Conservation (phyloP, 1,140 invertebrate genomes). For the Drosophila rhopaloa region DNA sequence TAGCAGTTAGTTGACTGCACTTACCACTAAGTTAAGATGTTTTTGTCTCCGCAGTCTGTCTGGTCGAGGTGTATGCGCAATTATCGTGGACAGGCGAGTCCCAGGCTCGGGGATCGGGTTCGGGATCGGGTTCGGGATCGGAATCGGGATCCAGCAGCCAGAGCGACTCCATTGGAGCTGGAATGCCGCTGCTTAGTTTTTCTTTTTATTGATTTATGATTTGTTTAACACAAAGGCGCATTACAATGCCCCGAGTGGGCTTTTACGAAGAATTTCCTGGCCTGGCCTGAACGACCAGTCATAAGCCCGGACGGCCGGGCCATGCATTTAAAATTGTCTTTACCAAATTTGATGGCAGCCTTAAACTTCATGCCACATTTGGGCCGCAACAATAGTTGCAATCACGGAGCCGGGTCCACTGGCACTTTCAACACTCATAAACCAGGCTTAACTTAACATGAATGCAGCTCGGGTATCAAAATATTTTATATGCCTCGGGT, state of each 20-base stretch:
- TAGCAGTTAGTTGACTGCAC: slow-evolving; percentile 80
- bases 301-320: slow-evolving; percentile 50
- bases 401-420: slow-evolving; percentile 55
- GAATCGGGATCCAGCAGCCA: slow-evolving; percentile 32
- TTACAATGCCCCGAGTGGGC: slow-evolving; percentile 71
- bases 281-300: slow-evolving; percentile 15
- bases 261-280: slow-evolving; percentile 71
- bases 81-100: slow-evolving; percentile 60
- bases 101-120: slow-evolving; percentile 1
- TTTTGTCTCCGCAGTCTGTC: slow-evolving; percentile 65
- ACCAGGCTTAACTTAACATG: slow-evolving; percentile 82
- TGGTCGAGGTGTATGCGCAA: slow-evolving; percentile 59
- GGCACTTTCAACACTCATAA: slow-evolving; percentile 78
- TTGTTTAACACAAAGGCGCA: slow-evolving; percentile 82
- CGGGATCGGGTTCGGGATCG: slow-evolving; percentile 1
- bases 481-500: slow-evolving; percentile 70
- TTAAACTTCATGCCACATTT: slow-evolving; percentile 82
- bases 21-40: slow-evolving; percentile 83
- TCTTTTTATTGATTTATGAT: slow-evolving; percentile 83
- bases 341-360: slow-evolving; percentile 82
- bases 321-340: slow-evolving; percentile 80
- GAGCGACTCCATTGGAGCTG: slow-evolving; percentile 46
- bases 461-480: slow-evolving; percentile 80
- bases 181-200: slow-evolving; percentile 78
- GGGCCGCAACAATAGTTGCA: slow-evolving; percentile 77